phyloP scores from a whole-genome alignment of 2,888 invertebrate species.

The Ophion ellenae region DNA sequence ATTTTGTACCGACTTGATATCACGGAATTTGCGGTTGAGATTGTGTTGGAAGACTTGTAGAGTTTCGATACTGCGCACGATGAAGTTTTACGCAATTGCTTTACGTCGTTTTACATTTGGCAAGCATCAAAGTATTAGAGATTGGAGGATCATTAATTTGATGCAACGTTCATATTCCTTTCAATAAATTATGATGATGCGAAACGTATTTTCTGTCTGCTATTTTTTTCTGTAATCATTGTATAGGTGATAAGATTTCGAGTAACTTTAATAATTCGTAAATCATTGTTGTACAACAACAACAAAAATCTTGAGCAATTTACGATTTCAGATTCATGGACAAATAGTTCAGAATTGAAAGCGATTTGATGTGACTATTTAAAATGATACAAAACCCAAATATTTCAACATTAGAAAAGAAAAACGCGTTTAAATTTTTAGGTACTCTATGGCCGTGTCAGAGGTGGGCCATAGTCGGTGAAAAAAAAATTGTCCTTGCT shows the following conservation, averaged over 20 bases:
- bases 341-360: background rate
- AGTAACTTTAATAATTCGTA: no score
- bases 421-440: no score
- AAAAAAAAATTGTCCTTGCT: no score
- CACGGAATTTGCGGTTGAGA: background rate
- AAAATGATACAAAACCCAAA: background rate
- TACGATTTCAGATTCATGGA: no score
- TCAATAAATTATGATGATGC: background rate
- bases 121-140: background rate
- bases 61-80: background rate
- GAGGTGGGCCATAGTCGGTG: no score
- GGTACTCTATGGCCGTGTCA: no score
- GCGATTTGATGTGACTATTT: background rate
- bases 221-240: background rate
- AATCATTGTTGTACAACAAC: no score
- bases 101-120: background rate
- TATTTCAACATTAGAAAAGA: no score
- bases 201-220: background rate
- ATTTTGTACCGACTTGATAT: conserved; percentile 24
- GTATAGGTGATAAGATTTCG: no score
- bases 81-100: background rate
- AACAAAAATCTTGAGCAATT: background rate
- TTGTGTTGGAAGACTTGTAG: background rate
- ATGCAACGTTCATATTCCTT: background rate
- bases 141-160: background rate